Evolutionary conservation across 2,888 invertebrate genomes (phyloP).

Genomic region (Hydropsyche betteni): DNA sequence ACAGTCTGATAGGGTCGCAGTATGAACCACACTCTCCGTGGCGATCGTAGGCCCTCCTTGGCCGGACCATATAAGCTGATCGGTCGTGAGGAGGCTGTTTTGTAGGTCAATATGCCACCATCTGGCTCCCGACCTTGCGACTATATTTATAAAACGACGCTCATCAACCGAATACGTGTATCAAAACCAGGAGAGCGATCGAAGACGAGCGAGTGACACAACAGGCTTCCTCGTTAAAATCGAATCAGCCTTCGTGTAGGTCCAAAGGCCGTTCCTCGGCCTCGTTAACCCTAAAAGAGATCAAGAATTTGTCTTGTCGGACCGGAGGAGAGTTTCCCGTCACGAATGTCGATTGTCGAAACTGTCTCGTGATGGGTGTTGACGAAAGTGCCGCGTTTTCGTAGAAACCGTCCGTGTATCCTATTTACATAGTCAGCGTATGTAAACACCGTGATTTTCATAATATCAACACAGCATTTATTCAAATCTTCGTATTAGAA

Average conservation of each 20-base stretch:
- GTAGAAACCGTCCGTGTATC: too few relatives aligned
- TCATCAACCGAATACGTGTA: slow-evolving; percentile 2
- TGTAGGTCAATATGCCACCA: slow-evolving; percentile 44
- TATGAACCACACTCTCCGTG: slow-evolving; percentile 10
- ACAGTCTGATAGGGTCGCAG: neutral
- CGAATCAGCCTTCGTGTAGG: slow-evolving; percentile 2
- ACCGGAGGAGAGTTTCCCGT: neutral
- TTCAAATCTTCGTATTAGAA: neutral
- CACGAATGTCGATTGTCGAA: slow-evolving; percentile 12
- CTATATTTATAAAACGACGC: slow-evolving; percentile 40
- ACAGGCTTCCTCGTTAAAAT: slow-evolving; percentile 5
- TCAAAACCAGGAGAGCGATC: slow-evolving; percentile 3
- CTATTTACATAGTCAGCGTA: neutral
- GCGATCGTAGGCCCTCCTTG: slow-evolving; percentile 38
- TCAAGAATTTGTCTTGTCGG: slow-evolving; percentile 4
- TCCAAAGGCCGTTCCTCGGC: slow-evolving; percentile 16
- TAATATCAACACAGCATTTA: slow-evolving; percentile 6
- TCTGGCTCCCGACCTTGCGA: slow-evolving; percentile 48
- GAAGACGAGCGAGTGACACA: neutral
- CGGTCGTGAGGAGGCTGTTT: slow-evolving; percentile 41
- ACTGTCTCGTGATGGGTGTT: too few relatives aligned
- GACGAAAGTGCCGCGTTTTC: too few relatives aligned
- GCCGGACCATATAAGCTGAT: slow-evolving; percentile 43
- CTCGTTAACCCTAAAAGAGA: slow-evolving; percentile 19
- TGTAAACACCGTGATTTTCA: slow-evolving; percentile 1